Conservation (phyloP, 2,113 vertebrate genomes). For the Passer domesticus region DNA sequence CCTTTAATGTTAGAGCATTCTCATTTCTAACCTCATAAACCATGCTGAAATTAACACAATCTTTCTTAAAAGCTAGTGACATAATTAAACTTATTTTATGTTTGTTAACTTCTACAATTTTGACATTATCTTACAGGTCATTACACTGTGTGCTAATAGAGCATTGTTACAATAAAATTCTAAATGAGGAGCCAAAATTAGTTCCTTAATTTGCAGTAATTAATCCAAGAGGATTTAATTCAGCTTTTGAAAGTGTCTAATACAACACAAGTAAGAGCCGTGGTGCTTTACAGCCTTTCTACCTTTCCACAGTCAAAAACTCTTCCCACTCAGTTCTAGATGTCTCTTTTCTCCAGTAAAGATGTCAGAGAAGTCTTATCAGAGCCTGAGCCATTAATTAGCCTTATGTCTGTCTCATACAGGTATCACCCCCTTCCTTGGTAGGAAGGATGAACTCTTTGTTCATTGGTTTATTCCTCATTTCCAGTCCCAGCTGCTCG, state of each 20-base stretch:
- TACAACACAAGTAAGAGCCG: not conserved
- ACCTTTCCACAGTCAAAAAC: not conserved
- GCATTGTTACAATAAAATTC: not conserved
- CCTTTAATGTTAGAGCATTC: not conserved
- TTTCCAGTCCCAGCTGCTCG: not conserved
- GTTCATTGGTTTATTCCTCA: not conserved
- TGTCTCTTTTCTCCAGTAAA: not conserved
- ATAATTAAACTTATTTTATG: not conserved
- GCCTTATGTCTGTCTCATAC: not conserved
- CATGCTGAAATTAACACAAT: not conserved
- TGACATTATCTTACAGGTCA: not conserved
- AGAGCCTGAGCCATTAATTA: not conserved
- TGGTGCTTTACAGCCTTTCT: not conserved
- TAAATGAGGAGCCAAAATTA: slow-evolving; percentile 20
- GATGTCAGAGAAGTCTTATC: not conserved
- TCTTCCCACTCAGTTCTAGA: not conserved
- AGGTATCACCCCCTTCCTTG: not conserved
- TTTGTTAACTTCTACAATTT: slow-evolving; percentile 3
- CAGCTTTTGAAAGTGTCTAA: not conserved
- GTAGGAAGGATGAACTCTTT: not conserved
- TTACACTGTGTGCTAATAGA: not conserved
- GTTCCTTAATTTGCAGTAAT: slow-evolving; percentile 20
- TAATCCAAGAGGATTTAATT: slow-evolving; percentile 32
- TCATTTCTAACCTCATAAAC: not conserved
- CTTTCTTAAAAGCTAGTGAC: not conserved